Conservation (phyloP, 2,888 invertebrate species). For the Andrena marginata region DNA sequence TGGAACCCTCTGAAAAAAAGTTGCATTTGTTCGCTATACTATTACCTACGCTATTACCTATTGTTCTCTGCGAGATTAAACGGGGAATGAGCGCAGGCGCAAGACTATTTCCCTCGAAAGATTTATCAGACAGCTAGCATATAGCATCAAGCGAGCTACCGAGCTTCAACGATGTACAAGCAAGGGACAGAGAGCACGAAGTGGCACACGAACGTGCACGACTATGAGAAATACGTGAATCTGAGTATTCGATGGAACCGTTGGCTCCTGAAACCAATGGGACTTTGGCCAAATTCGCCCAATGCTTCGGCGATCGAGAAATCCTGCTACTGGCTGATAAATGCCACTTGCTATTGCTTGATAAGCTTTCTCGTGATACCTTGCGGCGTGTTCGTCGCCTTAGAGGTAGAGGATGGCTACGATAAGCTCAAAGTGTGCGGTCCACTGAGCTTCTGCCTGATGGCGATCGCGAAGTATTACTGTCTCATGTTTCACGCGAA, state of each 20-base stretch:
- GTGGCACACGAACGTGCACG: not conserved
- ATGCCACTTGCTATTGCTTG: slow-evolving; percentile 49
- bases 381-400: slow-evolving; percentile 59
- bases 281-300: slow-evolving; percentile 66
- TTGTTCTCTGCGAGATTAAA: not conserved
- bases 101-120: not conserved
- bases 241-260: slow-evolving; percentile 64
- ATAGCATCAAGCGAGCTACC: not conserved
- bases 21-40: not conserved
- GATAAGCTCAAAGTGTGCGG: slow-evolving; percentile 69
- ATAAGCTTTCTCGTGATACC: slow-evolving; percentile 72
- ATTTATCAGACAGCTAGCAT: not conserved
- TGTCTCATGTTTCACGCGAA: slow-evolving; percentile 64
- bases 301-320: not conserved
- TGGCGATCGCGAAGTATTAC: slow-evolving; percentile 73
- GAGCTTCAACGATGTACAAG: slow-evolving; percentile 10
- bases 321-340: not conserved
- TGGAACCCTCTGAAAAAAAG: not conserved
- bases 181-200: no score
- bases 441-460: slow-evolving; percentile 73
- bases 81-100: slow-evolving; percentile 29
- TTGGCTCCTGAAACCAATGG: slow-evolving; percentile 68
- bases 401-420: slow-evolving; percentile 65
- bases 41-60: no score
- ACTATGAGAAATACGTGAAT: slow-evolving; percentile 44